Base-by-base conservation (phyloP, 92 coral and sea anemone genomes). In the Umimayanthus kanabou region DNA sequence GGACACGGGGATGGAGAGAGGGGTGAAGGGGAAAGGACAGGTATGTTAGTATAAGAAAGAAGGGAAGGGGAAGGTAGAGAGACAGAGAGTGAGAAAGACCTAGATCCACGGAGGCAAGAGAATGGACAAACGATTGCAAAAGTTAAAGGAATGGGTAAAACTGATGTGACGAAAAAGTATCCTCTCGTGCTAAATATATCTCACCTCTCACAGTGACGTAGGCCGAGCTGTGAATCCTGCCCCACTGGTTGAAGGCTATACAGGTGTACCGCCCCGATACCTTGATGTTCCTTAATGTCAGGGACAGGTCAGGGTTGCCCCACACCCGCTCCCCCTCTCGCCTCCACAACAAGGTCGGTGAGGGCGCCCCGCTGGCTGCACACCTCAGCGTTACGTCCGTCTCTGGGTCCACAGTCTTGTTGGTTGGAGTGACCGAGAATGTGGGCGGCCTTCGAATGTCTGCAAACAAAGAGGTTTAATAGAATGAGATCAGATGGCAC, bases 201-300 rank as follows among this genome's bases (percentile, higher is more conserved):
- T 95, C 83, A 95, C 95, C 91, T 88, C 96, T 85, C 7, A 97
- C 98, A 66, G 93, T 95, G 15, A 97, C 94, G 80, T 91, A 93
- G 15, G 95, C 97, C n/a, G 91, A 88, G 18, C 92, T 82, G 25
- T 69, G 75, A 28, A 91, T 89, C 29, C 72, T 57, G 4, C 99
- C 99, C 70, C 40, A 16, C 45, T 42, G 58, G 88, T 89, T 97
- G 40, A 23, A 80, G 55, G 99, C 99, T 5, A 77, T 61, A 79
- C 99, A 97, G 33, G 89, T 92, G 89, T 93, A 97, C 58, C 92
- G 91, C 57, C 85, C 99, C 50, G 99, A 94, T 39, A 47, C 53
- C 81, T 88, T 83, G 73, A 97, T 93, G 70, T 93, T 88, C 64
- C 72, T 85, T 20, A 95, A 87, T 37, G 84, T 57, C 73, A 95